Base-by-base conservation (phyloP, 1,140 invertebrate genomes). In the Cataglyphis hispanica region DNA sequence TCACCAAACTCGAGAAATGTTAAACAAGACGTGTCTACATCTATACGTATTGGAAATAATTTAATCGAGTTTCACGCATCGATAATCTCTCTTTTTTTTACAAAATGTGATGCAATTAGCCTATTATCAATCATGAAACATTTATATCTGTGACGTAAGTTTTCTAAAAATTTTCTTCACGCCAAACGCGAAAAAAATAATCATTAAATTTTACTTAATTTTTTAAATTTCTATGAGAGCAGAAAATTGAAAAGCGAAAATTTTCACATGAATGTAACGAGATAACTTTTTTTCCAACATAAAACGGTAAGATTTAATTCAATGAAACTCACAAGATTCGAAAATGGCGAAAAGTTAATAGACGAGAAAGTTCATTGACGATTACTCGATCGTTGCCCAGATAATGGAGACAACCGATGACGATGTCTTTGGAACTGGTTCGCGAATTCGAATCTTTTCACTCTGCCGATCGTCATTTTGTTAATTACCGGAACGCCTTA, bases 401-500 rank as follows among this genome's bases (percentile, higher is more conserved):
- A 22, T 61, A 72, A 83, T 27, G 31, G n/a, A 43, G 31, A 60
- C 50, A 72, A 34, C 31, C 63, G 31, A 80, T 60, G 67, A 70
- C 60, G 66, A 67, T 64, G 37, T 83, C 67, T 83, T 74, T 83
- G 53, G 25, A 72, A 74, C 53, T 83, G 60, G 53, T 60, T 74
- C 78, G 66, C 78, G 67, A 83, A 37, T 72, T 83, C 3, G 16
- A 74, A 60, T 83, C 78, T 81, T 81, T 81, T 81, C 78, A 72
- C 67, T 31, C 67, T 37, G 22, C 53, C 37, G 67, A 83, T 83
- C 67, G 78, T 69, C 77, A 37, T 83, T 72, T 46, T 25, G 37
- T 19, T 83, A 83, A 83, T 83, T 83, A 83, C 67, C 78, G 78
- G 69, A 50, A 84, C 70, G 70, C n/a, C 37, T 84, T 84, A 84